A percentile compares a stretch with the other conserved stretches of the same genome.
These are phyloP conservation scores for Cheirogaleus medius DNA, from an alignment of 2,113 vertebrate species.

Conservation along the genomic window DNA sequence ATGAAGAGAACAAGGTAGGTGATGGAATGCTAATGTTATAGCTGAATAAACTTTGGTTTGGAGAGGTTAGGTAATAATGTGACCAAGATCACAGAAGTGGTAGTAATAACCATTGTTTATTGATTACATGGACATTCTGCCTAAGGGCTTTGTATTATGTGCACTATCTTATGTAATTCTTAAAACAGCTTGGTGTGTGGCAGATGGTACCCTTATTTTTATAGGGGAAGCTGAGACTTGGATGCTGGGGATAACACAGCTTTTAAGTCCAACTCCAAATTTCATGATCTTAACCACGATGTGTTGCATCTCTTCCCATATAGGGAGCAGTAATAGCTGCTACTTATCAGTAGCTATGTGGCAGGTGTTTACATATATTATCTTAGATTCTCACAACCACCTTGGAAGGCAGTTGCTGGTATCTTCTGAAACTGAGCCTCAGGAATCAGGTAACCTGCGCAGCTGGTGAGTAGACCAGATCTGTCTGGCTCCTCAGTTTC, in stretches of 20 bases:
- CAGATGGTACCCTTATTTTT: neutral
- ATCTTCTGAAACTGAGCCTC: slow-evolving; percentile 60
- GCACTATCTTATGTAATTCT: slow-evolving; percentile 27
- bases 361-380: slow-evolving; percentile 18
- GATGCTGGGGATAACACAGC: neutral
- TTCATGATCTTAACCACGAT: neutral
- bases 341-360: neutral
- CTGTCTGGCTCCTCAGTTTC: slow-evolving; percentile 8
- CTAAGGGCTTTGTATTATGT: neutral
- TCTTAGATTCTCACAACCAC: slow-evolving; percentile 1
- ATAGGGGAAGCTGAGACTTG: neutral
- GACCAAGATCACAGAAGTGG: neutral
- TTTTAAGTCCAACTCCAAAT: slow-evolving; percentile 26
- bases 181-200: neutral
- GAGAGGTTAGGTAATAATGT: neutral
- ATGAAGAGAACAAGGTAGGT: neutral
- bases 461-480: slow-evolving; percentile 61
- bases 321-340: neutral
- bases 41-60: neutral
- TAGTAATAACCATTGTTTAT: neutral
- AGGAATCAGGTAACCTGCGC: slow-evolving; percentile 66
- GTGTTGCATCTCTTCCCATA: neutral
- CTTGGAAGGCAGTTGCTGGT: neutral
- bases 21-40: neutral
- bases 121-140: neutral